These are phyloP conservation scores for Bellardia pandia DNA, from an alignment of 2,888 invertebrate species.

Conservation along the genomic window DNA sequence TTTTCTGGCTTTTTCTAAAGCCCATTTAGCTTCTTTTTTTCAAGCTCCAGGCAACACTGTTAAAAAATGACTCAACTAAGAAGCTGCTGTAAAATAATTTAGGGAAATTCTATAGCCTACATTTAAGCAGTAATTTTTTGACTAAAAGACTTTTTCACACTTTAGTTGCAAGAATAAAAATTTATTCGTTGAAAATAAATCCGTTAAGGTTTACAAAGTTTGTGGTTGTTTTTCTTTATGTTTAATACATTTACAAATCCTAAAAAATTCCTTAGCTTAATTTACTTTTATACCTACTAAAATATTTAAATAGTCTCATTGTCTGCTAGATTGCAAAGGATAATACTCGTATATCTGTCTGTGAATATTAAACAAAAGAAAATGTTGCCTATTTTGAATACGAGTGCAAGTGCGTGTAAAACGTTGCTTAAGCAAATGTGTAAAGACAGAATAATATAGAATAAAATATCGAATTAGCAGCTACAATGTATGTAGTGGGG, in stretches of 20 bases:
- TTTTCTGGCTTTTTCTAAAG: no score
- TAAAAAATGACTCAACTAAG: no score
- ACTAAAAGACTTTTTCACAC: no score
- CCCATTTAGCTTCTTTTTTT: no score
- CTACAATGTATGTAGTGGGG: conserved; percentile 8
- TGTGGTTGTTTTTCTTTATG: not conserved
- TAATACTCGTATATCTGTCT: not conserved
- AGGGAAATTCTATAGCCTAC: no score
- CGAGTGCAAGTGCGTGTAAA: not conserved
- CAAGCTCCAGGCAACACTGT: no score
- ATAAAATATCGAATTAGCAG: not conserved
- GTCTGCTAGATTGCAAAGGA: no score
- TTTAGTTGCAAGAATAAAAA: not conserved
- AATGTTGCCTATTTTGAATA: conserved; percentile 15
- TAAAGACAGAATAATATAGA: not conserved
- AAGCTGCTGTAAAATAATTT: no score
- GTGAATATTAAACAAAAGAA: conserved; percentile 1
- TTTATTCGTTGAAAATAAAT: not conserved
- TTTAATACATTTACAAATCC: conserved; percentile 6
- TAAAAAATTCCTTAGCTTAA: not conserved
- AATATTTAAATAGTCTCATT: not conserved
- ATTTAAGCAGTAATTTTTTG: no score
- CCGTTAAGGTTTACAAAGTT: not conserved
- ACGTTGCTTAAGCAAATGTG: not conserved
- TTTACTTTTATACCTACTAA: not conserved